A percentile compares a stretch with the other conserved stretches of the same genome.
Conservation (phyloP, 2,113 vertebrate species). For the Turdus rufiventris region DNA sequence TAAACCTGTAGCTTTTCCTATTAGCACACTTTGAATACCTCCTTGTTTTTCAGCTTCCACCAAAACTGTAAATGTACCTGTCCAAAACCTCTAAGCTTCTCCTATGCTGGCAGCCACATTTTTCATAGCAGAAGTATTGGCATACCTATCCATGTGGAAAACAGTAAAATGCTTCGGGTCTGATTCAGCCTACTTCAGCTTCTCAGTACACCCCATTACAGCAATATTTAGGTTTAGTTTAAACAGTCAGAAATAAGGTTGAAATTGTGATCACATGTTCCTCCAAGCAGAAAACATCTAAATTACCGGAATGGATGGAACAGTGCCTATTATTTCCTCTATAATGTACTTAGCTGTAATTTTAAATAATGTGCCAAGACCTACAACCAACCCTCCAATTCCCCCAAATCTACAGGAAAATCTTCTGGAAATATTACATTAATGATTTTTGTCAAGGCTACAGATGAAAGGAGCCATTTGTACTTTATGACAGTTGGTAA, state of each 20-base stretch:
- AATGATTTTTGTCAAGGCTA: not conserved
- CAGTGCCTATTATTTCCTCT: not conserved
- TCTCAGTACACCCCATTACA: not conserved
- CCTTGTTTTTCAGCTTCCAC: not conserved
- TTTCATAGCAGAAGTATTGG: not conserved
- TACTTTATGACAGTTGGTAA: slow-evolving; percentile 10
- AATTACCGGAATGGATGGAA: not conserved
- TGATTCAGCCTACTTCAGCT: not conserved
- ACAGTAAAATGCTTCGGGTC: not conserved
- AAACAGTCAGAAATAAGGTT: not conserved
- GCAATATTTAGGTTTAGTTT: not conserved
- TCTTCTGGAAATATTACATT: not conserved
- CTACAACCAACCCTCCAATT: not conserved
- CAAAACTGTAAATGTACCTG: not conserved
- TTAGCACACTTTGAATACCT: not conserved
- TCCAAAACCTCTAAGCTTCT: not conserved
- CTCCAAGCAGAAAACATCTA: not conserved
- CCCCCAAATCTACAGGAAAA: not conserved
- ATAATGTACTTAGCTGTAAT: not conserved
- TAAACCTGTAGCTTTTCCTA: not conserved
- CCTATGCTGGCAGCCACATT: not conserved
- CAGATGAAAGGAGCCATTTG: not conserved
- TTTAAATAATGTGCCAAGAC: not conserved
- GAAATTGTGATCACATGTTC: not conserved
- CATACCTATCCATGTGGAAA: not conserved